Evolutionary conservation across 2,888 invertebrate species (phyloP).

Genomic region (Drosophila subsilvestris): DNA sequence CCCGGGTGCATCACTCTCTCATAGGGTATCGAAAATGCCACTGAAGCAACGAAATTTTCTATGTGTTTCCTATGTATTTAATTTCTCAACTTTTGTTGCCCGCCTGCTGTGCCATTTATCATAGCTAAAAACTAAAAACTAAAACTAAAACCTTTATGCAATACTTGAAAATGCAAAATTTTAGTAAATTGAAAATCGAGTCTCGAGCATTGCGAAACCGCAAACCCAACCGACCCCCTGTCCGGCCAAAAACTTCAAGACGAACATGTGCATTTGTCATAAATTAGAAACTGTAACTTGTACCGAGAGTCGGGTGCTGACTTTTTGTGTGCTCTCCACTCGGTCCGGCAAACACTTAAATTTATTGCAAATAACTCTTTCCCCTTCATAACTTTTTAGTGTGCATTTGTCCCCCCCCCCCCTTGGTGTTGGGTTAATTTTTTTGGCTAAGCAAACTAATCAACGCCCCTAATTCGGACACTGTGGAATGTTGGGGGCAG

Average conservation of each 20-base stretch:
- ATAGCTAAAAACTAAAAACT: conserved; percentile 42
- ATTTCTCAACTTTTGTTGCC: conserved; percentile 17
- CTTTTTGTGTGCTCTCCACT: conserved; percentile 27
- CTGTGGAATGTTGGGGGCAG: conserved; percentile 8
- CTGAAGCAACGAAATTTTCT: neutral
- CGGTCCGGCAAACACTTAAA: conserved; percentile 60
- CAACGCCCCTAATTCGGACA: conserved; percentile 64
- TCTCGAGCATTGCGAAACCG: conserved; percentile 58
- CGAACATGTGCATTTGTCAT: conserved; percentile 76
- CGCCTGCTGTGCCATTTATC: conserved; percentile 58
- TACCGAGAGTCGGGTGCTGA: conserved; percentile 60
- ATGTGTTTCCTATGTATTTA: conserved; percentile 15
- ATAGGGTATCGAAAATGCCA: neutral
- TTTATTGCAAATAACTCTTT: conserved; percentile 75
- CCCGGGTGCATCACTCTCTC: neutral
- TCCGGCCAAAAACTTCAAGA: conserved; percentile 64
- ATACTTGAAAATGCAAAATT: conserved; percentile 67
- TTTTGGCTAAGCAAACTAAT: conserved; percentile 72
- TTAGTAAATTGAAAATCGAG: conserved; percentile 73
- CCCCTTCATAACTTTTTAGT: conserved; percentile 31
- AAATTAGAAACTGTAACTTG: conserved; percentile 76
- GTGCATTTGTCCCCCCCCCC: neutral
- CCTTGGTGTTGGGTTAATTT: conserved; percentile 28
- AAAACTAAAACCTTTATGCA: conserved; percentile 50
- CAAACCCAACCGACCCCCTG: conserved; percentile 60